Base-by-base conservation (phyloP, 2,113 vertebrate genomes). In the Rhinopomastus cyanomelas region DNA sequence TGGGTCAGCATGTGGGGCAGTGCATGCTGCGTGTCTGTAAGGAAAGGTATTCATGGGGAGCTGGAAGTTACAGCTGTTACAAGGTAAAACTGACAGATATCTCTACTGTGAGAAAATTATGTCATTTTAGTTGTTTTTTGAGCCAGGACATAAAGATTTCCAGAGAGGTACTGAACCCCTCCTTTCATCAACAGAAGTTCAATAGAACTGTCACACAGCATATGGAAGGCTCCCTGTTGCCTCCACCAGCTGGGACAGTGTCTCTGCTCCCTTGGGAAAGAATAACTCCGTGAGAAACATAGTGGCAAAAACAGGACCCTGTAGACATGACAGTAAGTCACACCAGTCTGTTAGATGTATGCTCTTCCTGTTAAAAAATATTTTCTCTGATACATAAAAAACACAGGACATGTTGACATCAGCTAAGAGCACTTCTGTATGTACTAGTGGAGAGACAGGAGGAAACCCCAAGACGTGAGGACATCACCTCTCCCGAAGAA, bases 171-270 rank as follows among this genome's bases (percentile, higher is more conserved):
- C 44, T 22, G 18, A 72, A 3, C 52, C 11, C 5, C 3, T 57
- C 22, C 27, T 85, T 32, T 22, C 19, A 17, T 51, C 57, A 42
- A n/a, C 8, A 4, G 9, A 51, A 27, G 9, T 13, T 68, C 55
- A 39, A 16, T 52, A 26, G 36, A 36, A 39, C 29, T 75, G 17
- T 42, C 3, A 8, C 6, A 30, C 2, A 23, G 18, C 17, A 14
- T 0, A 1, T 14, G 27, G 42, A 49, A 4, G 26, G 8, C 53
- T 75, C 57, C 55, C 46, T 5, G 0, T 42, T 73, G 21, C 22
- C 32, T 60, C 56, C 16, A 1, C 30, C 4, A 5, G 26, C 51
- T 52, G 36, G 55, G 52, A 59, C 29, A 9, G 5, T 0, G 3
- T 13, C 30, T 57, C 8, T 3, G 0, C 29, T 51, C 57, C 53